A percentile compares a stretch with the other conserved stretches of the same genome.
These are phyloP conservation scores for Drosophila burlai DNA, from an alignment of 1,140 invertebrate genomes.

Conservation along the genomic window DNA sequence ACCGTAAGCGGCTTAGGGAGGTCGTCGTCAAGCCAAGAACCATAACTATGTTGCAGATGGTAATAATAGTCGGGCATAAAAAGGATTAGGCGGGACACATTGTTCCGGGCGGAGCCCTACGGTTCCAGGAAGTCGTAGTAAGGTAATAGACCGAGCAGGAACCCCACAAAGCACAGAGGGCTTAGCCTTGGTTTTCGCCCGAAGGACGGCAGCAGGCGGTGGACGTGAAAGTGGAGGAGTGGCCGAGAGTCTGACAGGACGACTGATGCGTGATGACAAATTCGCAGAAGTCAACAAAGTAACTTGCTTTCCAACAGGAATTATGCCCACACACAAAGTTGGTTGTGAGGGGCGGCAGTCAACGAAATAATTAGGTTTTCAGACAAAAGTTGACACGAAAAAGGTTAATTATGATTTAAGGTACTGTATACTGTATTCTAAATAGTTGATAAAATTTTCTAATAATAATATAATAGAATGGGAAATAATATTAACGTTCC, in stretches of 20 bases:
- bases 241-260: constrained; percentile 14
- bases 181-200: constrained; percentile 23
- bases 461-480: too few species aligned
- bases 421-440: background rate
- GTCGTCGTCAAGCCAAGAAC: constrained; percentile 53
- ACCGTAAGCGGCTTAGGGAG: constrained; percentile 67
- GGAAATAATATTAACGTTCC: too few species aligned
- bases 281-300: constrained; percentile 31
- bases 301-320: constrained; percentile 3
- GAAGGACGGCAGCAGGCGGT: background rate
- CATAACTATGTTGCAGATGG: constrained; percentile 74
- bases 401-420: background rate
- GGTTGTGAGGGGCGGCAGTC: background rate
- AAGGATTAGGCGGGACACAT: constrained; percentile 71
- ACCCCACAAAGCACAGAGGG: constrained; percentile 41
- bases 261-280: constrained; percentile 58
- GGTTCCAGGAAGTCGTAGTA: constrained; percentile 71
- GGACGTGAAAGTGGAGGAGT: background rate
- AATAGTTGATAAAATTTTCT: too few species aligned
- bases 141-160: constrained; percentile 65
- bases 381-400: background rate
- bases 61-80: constrained; percentile 66
- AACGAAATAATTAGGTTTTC: background rate
- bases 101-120: constrained; percentile 37
- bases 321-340: constrained; percentile 45